These are phyloP conservation scores for Pristionchus fissidentatus DNA, from an alignment of 2,888 invertebrate genomes.

Conservation along the genomic window DNA sequence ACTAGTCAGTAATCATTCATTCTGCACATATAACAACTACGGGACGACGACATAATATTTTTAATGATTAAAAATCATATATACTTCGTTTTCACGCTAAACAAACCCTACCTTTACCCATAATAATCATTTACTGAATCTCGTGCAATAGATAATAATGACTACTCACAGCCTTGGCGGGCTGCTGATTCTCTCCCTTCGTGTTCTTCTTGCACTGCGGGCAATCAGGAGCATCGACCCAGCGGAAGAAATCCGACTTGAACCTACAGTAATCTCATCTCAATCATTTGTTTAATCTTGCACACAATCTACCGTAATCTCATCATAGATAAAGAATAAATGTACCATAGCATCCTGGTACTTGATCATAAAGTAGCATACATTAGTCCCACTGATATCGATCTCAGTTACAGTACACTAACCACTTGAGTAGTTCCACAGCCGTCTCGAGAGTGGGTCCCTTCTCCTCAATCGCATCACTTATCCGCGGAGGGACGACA, in stretches of 20 bases:
- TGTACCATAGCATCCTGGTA: not conserved
- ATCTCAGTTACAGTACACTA: conserved; percentile 1
- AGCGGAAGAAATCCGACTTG: conserved; percentile 90
- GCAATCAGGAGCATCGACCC: conserved; percentile 87
- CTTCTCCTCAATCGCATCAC: conserved; percentile 31
- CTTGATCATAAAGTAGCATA: not conserved
- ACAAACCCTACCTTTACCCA: too few species aligned
- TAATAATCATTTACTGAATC: too few species aligned
- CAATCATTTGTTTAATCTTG: too few species aligned
- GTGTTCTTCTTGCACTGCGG: conserved; percentile 76
- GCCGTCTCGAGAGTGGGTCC: conserved; percentile 15
- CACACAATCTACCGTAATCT: too few species aligned
- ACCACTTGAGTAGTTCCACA: conserved; percentile 4
- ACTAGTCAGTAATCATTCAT: too few species aligned
- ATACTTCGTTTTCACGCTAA: too few species aligned
- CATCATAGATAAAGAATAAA: too few species aligned
- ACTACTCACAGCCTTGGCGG: not conserved
- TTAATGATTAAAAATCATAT: too few species aligned
- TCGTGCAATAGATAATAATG: not conserved
- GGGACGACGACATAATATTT: too few species aligned
- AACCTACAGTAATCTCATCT: conserved; percentile 84
- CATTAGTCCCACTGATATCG: not conserved
- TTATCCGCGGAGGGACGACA: conserved; percentile 68
- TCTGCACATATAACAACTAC: too few species aligned
- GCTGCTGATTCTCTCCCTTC: conserved; percentile 11